Percentiles rank a stretch among this genome's conserved stretches.
phyloP scores from a whole-genome alignment of 2,888 invertebrate genomes.

The Ctenicera cuprea region DNA sequence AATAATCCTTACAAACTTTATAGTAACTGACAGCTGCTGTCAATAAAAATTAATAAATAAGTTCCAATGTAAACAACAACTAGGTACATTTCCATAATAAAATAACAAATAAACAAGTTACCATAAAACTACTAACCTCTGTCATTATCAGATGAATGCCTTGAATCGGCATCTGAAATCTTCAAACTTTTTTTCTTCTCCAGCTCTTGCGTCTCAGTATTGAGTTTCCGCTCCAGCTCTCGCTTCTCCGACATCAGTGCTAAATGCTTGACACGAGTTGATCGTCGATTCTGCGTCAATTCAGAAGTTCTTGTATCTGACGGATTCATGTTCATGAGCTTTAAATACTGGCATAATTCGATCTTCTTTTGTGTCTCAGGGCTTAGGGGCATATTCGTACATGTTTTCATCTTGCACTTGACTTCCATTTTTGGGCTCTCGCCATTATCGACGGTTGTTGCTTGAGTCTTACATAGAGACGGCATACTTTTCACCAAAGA shows the following conservation, averaged over 20 bases:
- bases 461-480: not conserved
- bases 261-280: conserved; percentile 67
- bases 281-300: conserved; percentile 66
- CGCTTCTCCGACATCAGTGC: conserved; percentile 60
- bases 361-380: conserved; percentile 68
- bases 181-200: conserved; percentile 27
- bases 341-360: conserved; percentile 68
- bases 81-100: too few species aligned
- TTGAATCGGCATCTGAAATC: conserved; percentile 1
- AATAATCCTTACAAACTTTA: too few species aligned
- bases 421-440: not conserved
- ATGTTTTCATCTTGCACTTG: conserved; percentile 2
- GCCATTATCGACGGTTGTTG: not conserved
- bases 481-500: not conserved
- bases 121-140: conserved; percentile 12
- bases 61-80: too few species aligned
- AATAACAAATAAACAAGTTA: not conserved
- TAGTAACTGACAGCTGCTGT: too few species aligned
- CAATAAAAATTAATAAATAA: too few species aligned
- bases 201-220: conserved; percentile 36
- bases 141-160: conserved; percentile 9
- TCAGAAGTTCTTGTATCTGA: conserved; percentile 63
- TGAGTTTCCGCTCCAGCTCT: conserved; percentile 53
- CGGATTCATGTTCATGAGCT: conserved; percentile 68
- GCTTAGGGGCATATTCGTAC: conserved; percentile 57